Percentiles rank a stretch among this genome's conserved stretches.
These are phyloP conservation scores for Bubo bubo DNA, from an alignment of 2,113 vertebrate species.

Conservation along the genomic window DNA sequence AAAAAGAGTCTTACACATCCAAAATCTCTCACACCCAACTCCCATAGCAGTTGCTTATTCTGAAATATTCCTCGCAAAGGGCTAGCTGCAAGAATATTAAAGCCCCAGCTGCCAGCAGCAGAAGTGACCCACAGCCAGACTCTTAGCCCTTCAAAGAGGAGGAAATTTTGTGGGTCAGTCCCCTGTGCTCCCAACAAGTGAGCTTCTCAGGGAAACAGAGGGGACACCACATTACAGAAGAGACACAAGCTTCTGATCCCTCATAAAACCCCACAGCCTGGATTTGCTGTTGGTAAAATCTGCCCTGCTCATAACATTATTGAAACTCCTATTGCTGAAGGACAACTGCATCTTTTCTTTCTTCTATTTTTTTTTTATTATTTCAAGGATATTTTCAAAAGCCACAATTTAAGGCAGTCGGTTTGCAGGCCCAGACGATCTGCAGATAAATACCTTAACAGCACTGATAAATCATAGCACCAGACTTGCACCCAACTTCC, in stretches of 20 bases:
- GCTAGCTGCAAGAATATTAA: not conserved
- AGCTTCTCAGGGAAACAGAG: fast-evolving
- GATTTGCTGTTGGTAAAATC: not conserved
- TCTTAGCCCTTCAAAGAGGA: not conserved
- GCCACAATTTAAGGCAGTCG: not conserved
- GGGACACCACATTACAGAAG: fast-evolving
- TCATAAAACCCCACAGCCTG: not conserved
- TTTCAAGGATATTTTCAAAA: not conserved
- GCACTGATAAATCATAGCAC: not conserved
- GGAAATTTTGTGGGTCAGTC: not conserved
- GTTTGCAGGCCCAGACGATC: not conserved
- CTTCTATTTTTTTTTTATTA: not conserved
- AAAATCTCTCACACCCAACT: not conserved
- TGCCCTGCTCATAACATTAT: not conserved
- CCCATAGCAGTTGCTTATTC: not conserved
- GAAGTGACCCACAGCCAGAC: not conserved
- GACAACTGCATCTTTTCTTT: not conserved
- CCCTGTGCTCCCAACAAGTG: not conserved
- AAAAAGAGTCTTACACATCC: not conserved
- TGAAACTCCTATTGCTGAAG: not conserved
- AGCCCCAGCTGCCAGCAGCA: not conserved
- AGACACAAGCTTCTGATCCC: not conserved
- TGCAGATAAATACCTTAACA: not conserved
- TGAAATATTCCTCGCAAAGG: not conserved
- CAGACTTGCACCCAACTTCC: not conserved